Evolutionary conservation across 2,888 invertebrate species (phyloP).

Genomic region (Entomobrya proxima): DNA sequence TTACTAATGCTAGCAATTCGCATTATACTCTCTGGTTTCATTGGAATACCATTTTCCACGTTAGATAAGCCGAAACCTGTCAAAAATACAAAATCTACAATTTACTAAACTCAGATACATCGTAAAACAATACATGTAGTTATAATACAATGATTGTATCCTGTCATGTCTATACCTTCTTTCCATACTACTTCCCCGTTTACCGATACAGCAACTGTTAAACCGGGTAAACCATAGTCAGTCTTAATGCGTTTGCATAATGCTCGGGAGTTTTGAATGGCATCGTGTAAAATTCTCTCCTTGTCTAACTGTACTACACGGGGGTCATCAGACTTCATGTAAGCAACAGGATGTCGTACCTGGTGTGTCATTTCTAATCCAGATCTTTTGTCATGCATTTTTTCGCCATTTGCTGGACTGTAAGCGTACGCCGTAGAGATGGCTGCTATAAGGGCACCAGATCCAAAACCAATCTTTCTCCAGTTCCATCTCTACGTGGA

Average conservation of each 20-base stretch:
- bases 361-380: not conserved
- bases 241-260: slow-evolving; percentile 74
- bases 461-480: slow-evolving; percentile 25
- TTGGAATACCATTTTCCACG: slow-evolving; percentile 79
- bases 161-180: too few relatives aligned
- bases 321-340: too few relatives aligned
- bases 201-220: slow-evolving; percentile 78
- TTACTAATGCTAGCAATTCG: slow-evolving; percentile 82
- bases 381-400: too few relatives aligned
- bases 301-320: too few relatives aligned
- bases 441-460: slow-evolving; percentile 48
- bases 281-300: slow-evolving; percentile 59
- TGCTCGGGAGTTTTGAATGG: slow-evolving; percentile 71
- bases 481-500: slow-evolving; percentile 39
- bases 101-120: too few relatives aligned
- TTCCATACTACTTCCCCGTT: slow-evolving; percentile 79
- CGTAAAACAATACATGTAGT: too few relatives aligned
- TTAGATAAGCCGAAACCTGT: slow-evolving; percentile 80
- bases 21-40: slow-evolving; percentile 79
- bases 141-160: not conserved
- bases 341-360: not conserved
- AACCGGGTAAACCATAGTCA: slow-evolving; percentile 77
- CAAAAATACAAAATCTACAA: too few relatives aligned
- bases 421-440: slow-evolving; percentile 37
- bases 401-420: not conserved